These are phyloP conservation scores for Sitophilus oryzae DNA, from an alignment of 1,140 invertebrate species.

Conservation along the genomic window DNA sequence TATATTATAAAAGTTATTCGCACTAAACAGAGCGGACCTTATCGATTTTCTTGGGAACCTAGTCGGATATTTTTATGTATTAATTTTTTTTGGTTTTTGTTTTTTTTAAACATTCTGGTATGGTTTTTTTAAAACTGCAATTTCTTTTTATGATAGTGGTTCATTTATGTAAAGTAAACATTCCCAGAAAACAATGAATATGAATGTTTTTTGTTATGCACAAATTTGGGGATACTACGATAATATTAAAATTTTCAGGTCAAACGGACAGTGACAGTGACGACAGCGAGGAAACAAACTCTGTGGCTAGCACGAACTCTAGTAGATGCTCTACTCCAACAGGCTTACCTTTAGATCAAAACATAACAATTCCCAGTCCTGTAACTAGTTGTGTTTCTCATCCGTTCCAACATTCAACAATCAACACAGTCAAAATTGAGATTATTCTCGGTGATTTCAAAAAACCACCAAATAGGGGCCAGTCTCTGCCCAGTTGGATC, in stretches of 20 bases:
- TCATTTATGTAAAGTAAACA: too few species aligned
- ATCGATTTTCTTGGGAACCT: too few species aligned
- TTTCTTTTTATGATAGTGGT: too few species aligned
- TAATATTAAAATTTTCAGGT: slow-evolving; percentile 3
- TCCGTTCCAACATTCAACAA: background rate
- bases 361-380: background rate
- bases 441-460: background rate
- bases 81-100: too few species aligned
- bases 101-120: too few species aligned
- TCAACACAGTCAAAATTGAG: background rate
- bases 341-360: background rate
- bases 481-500: background rate
- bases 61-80: too few species aligned
- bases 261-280: background rate
- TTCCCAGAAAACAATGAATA: background rate
- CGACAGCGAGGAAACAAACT: background rate
- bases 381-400: background rate
- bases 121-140: too few species aligned
- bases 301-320: background rate
- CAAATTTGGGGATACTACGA: background rate
- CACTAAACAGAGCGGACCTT: too few species aligned
- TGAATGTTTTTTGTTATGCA: background rate
- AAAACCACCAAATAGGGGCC: background rate
- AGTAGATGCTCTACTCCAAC: slow-evolving; percentile 3
- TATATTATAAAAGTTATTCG: too few species aligned